Evolutionary conservation across 2,888 invertebrate species (phyloP).

Genomic region (Orchesella flavescens): DNA sequence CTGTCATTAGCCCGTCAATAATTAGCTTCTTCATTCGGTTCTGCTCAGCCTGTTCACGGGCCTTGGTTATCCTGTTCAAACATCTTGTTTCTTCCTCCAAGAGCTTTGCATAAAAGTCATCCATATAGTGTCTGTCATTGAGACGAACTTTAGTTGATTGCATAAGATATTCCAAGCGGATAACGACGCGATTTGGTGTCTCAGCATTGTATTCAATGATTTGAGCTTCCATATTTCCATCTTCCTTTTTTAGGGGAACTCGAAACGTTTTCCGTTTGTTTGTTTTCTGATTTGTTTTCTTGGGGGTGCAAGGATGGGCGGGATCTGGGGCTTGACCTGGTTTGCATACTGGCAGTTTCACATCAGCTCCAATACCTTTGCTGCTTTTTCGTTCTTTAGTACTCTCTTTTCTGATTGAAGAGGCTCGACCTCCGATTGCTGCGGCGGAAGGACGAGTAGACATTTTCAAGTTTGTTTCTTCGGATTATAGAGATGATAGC

Average conservation of each 20-base stretch:
- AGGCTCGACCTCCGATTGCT: no score
- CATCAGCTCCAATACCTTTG: no score
- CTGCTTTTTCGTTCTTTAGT: no score
- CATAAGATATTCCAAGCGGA: conserved; percentile 63
- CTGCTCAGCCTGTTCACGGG: conserved; percentile 47
- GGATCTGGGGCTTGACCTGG: no score
- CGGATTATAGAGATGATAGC: no score
- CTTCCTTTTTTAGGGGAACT: conserved; percentile 51
- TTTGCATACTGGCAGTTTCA: no score
- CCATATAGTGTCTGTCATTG: conserved; percentile 59
- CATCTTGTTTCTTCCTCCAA: conserved; percentile 51
- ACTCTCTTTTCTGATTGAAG: no score
- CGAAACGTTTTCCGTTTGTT: conserved; percentile 34
- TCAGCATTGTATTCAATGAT: conserved; percentile 60
- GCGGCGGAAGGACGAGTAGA: no score
- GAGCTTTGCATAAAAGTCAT: conserved; percentile 49
- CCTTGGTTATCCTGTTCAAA: conserved; percentile 9
- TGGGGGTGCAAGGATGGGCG: no score
- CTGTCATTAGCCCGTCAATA: conserved; percentile 55
- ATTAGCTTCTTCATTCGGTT: conserved; percentile 62
- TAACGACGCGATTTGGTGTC: conserved; percentile 56
- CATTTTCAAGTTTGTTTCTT: no score
- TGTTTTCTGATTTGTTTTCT: no score
- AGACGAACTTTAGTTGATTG: conserved; percentile 57
- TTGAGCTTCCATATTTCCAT: conserved; percentile 55